Evolutionary conservation across 2,888 invertebrate genomes (phyloP), one percentile per base, ranked within the genome.

Genomic region (Machimus atricapillus): DNA sequence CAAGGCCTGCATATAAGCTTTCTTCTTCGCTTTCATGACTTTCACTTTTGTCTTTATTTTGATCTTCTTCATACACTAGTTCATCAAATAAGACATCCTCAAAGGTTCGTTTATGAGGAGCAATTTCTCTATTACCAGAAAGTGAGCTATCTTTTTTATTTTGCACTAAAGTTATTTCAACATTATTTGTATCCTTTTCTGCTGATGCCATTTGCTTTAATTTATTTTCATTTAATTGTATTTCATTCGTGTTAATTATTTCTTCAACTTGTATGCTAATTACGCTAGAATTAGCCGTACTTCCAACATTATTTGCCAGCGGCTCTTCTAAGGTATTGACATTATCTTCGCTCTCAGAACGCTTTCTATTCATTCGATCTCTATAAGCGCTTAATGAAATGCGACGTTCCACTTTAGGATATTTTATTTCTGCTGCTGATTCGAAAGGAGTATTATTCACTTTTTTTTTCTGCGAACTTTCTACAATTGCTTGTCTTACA

Each of bases 81-180:
- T 79, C 79, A 16, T 79, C 79, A 27, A 79, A 46, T 19, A 52
- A 52, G 8, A 79, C n/a, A 79, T 79, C 79, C 43, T 79, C 46
- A 40, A 79, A 79, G 5, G 79, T 27, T 43, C 23, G 37, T 7
- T 78, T 78, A 5, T 4, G 23, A 23, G 3, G 23, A 23, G 3
- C 66, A 66, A n/a, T 19, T 19, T 23, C 37, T 16, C 34, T 76
- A 6, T 16, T 76, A 76, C 9, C 9, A 56, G 16, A 19, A 56
- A 19, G 19, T 56, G 14, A 6, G 6, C 9, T 19, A 19, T 74
- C 74, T 27, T 74, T 76, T 19, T 76, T 76, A 37, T 37, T 76
- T 76, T 40, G 34, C 6, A n/a, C 27, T 66, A 27, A 34, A 76
- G 5, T 34, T 19, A 2, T 76, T 76, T 16, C 34, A n/a, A 76